Evolutionary conservation across 2,113 vertebrate species (phyloP), one percentile per base, ranked within the genome.

Genomic region (Psilopogon haemacephalus): DNA sequence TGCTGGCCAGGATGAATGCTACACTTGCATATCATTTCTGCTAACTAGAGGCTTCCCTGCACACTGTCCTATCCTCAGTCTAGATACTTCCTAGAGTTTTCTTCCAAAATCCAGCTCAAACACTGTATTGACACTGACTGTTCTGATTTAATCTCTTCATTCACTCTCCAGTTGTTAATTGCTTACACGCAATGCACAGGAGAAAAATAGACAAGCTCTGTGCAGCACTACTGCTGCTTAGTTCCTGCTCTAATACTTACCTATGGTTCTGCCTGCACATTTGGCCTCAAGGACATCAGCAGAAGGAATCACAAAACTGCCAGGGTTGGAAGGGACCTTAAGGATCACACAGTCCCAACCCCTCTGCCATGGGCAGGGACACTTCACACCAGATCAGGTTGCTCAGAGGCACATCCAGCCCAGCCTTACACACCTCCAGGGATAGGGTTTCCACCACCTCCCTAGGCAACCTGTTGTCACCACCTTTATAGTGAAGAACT

Each of bases 151-250:
- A 68, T 11, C n/a, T 62, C 67, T 46, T 44, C 1, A 18, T 72
- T 73, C 79, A 26, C 44, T 30, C 83, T 46, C 4, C 28, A 46
- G 65, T 4, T 12, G n/a, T 69, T 65, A 82, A 86, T 0, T 65
- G 54, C 84, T 28, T 15, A 56, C 68, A 72, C 20, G 62, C 14
- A 59, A n/a, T 1, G 9, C 11, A 38, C 19, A 54, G 11, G 3
- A 69, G 7, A 37, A 56, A 69, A 79, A 46, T 0, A 0, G 42
- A n/a, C 20, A 80, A 69, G 37, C 37, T 77, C 65, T n/a, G 0
- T 18, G 40, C 30, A 79, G 60, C 0, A 0, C 46, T 33, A 6
- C 44, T 69, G 35, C 48, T 82, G 58, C 62, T 64, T 23, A 58
- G 44, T 38, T 75, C 38, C 50, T 65, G 27, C 26, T 73, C 27